Percentiles rank a stretch among this genome's conserved stretches.
Conservation (phyloP, 2,113 vertebrate species). For the Mystacornis crossleyi region DNA sequence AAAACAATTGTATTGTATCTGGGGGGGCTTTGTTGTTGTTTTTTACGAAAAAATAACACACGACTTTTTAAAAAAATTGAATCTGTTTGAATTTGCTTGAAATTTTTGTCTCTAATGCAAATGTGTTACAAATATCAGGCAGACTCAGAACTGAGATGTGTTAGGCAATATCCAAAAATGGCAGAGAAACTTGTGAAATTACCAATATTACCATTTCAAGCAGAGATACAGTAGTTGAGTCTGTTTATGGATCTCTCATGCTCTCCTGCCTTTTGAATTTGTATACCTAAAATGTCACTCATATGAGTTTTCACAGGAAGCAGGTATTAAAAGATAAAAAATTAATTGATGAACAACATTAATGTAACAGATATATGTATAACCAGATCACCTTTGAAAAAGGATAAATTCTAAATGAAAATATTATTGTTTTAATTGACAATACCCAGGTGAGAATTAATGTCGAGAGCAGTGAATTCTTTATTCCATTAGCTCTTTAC, state of each 20-base stretch:
- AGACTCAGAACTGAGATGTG: background rate
- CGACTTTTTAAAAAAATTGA: background rate
- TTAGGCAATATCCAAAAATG: background rate
- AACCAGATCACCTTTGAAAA: background rate
- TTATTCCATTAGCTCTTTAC: background rate
- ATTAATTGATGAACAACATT: background rate
- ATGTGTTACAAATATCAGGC: background rate
- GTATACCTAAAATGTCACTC: background rate
- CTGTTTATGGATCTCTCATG: background rate
- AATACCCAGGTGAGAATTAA: background rate
- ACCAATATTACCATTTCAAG: background rate
- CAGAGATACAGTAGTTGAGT: background rate
- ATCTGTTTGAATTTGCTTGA: background rate
- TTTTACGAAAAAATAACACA: too few relatives aligned
- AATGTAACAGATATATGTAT: accelerated
- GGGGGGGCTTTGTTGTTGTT: accelerated
- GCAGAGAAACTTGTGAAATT: background rate
- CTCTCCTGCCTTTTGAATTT: background rate
- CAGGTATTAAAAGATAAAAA: background rate
- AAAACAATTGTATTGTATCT: background rate
- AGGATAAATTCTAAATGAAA: background rate
- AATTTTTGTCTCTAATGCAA: background rate
- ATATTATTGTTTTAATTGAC: background rate
- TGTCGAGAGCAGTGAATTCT: background rate
- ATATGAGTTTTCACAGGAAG: background rate